phyloP scores from a whole-genome alignment of 2,888 invertebrate species.

The Caenorhabditis sp. region DNA sequence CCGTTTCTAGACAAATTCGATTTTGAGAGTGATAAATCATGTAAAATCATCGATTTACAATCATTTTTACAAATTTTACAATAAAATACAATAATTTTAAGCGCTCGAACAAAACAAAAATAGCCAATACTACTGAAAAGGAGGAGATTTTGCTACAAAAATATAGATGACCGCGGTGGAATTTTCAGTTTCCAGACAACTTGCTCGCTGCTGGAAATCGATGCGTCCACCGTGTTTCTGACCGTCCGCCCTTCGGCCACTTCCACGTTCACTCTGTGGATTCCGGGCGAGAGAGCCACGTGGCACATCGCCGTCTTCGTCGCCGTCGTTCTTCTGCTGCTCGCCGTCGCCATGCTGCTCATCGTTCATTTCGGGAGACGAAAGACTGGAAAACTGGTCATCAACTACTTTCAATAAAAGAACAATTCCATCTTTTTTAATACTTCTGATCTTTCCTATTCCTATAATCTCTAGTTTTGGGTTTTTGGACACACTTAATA shows the following conservation, averaged over 20 bases:
- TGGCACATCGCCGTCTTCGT: constrained; percentile 26
- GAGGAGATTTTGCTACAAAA: too few relatives aligned
- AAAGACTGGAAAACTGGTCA: constrained; percentile 38
- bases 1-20: neutral
- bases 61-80: too few relatives aligned
- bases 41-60: too few relatives aligned
- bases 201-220: constrained; percentile 34
- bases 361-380: constrained; percentile 31
- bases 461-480: neutral
- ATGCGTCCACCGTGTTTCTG: constrained; percentile 19
- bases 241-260: neutral
- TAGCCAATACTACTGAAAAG: too few relatives aligned
- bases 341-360: constrained; percentile 14
- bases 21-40: neutral
- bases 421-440: neutral
- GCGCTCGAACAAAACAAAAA: too few relatives aligned
- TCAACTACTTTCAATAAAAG: constrained; percentile 19
- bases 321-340: constrained; percentile 18
- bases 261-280: constrained; percentile 26
- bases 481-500: too few relatives aligned
- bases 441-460: neutral
- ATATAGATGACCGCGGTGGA: too few relatives aligned
- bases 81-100: too few relatives aligned
- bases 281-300: constrained; percentile 31
- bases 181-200: constrained; percentile 27